Conservation (phyloP, 2,888 invertebrate genomes). For the Cylloceria caligata region DNA sequence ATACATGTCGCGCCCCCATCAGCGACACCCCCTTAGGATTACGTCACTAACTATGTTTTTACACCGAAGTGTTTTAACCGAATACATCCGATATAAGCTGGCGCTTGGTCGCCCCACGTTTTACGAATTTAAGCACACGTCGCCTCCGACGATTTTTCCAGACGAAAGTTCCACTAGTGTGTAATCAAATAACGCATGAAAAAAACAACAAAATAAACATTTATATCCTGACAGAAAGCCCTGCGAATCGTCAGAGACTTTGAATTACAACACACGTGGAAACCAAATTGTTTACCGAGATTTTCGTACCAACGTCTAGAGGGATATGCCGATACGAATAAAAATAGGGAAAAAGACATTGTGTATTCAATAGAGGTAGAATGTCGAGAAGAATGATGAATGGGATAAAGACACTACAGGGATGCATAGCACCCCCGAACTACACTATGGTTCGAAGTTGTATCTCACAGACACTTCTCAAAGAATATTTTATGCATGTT, state of each 20-base stretch:
- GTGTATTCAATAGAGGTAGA: conserved; percentile 16
- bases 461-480: not conserved
- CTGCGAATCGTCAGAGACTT: not conserved
- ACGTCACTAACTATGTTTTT: conserved; percentile 80
- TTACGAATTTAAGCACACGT: not conserved
- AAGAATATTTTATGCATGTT: conserved; percentile 5
- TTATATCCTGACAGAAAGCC: not conserved
- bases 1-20: conserved; percentile 44
- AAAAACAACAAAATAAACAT: not conserved
- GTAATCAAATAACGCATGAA: not conserved
- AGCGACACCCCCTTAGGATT: conserved; percentile 74
- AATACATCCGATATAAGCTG: conserved; percentile 68
- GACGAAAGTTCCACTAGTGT: not conserved
- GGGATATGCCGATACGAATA: conserved; percentile 18
- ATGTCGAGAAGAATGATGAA: conserved; percentile 52
- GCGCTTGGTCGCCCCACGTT: not conserved
- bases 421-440: not conserved
- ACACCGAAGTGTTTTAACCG: conserved; percentile 77
- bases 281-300: conserved; percentile 69
- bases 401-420: conserved; percentile 22
- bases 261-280: not conserved
- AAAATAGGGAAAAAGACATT: conserved; percentile 22
- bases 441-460: conserved; percentile 13
- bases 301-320: conserved; percentile 45
- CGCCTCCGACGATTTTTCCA: not conserved